Percentiles rank a stretch among this genome's conserved stretches.
These are phyloP conservation scores for Sussaba pulchella DNA, from an alignment of 2,888 invertebrate species.

Conservation along the genomic window DNA sequence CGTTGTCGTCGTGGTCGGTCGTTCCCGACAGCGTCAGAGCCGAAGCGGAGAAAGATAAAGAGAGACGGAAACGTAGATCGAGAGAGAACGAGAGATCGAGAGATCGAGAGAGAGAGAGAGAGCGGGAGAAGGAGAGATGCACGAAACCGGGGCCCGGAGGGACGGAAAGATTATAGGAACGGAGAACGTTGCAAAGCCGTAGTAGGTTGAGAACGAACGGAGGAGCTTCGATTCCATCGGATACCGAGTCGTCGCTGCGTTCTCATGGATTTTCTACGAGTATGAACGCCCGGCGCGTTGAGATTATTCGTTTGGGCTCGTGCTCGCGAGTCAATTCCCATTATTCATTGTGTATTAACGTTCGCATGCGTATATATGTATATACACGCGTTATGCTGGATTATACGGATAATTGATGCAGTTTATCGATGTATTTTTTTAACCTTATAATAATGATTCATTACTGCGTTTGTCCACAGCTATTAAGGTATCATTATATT, in stretches of 20 bases:
- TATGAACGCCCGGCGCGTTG: not conserved
- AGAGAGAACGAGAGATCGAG: constrained; percentile 6
- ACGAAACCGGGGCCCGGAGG: constrained; percentile 33
- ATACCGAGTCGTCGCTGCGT: constrained; percentile 23
- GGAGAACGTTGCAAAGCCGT: constrained; percentile 51
- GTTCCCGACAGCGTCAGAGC: constrained; percentile 12
- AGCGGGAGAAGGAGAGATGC: not conserved
- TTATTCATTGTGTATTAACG: too few relatives aligned
- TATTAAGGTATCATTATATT: too few relatives aligned
- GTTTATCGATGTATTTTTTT: too few relatives aligned
- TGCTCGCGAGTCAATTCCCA: not conserved
- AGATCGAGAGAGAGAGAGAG: constrained; percentile 8
- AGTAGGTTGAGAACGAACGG: constrained; percentile 1
- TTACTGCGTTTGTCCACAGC: too few relatives aligned
- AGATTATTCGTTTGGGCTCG: constrained; percentile 1
- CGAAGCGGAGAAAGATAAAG: constrained; percentile 1
- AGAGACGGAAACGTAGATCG: constrained; percentile 10
- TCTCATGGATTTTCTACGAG: not conserved
- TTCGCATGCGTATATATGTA: not conserved
- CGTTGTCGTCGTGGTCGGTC: constrained; percentile 25
- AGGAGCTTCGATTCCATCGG: constrained; percentile 44
- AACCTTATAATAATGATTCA: too few relatives aligned
- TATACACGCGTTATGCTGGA: not conserved
- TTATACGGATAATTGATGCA: too few relatives aligned
- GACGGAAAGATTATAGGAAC: constrained; percentile 58